Conservation (phyloP, 2,797 vertebrate species). For the Argentina silus region DNA sequence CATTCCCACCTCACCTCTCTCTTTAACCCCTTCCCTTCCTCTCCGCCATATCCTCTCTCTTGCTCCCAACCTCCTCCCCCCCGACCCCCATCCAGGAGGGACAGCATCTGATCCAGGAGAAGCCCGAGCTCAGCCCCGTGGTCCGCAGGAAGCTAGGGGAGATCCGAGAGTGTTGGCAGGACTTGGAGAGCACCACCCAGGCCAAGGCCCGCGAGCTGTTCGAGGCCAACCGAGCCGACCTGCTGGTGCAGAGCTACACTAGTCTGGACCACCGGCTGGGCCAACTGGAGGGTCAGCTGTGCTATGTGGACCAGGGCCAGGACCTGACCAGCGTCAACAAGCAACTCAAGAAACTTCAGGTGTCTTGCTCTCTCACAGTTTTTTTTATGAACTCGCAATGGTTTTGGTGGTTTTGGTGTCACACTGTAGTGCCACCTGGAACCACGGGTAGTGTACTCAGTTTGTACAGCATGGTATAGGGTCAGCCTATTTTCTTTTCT, state of each 20-base stretch:
- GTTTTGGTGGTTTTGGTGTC: slow-evolving; percentile 21
- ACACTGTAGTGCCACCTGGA: not conserved
- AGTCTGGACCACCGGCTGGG: slow-evolving; percentile 86
- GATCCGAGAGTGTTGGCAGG: slow-evolving; percentile 89
- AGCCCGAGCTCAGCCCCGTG: slow-evolving; percentile 85
- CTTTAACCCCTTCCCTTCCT: not conserved
- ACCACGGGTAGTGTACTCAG: not conserved
- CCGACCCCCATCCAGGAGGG: slow-evolving; percentile 79
- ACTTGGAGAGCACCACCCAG: slow-evolving; percentile 88
- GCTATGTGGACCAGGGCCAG: slow-evolving; percentile 80
- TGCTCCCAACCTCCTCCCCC: not conserved
- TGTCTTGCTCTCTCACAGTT: slow-evolving; percentile 42
- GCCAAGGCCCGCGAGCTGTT: slow-evolving; percentile 88
- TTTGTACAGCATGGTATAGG: no score
- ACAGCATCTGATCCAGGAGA: slow-evolving; percentile 90
- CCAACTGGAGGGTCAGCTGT: slow-evolving; percentile 86
- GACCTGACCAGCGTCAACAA: slow-evolving; percentile 89
- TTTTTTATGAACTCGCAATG: slow-evolving; percentile 13
- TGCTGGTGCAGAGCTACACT: slow-evolving; percentile 86
- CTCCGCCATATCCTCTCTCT: not conserved
- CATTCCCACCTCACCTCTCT: not conserved
- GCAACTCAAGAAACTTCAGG: slow-evolving; percentile 90
- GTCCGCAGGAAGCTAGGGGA: slow-evolving; percentile 87
- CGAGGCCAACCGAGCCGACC: slow-evolving; percentile 86
- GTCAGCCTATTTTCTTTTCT: no score